These are phyloP conservation scores for Squalus acanthias DNA, from an alignment of 2,797 vertebrate species.

Conservation along the genomic window DNA sequence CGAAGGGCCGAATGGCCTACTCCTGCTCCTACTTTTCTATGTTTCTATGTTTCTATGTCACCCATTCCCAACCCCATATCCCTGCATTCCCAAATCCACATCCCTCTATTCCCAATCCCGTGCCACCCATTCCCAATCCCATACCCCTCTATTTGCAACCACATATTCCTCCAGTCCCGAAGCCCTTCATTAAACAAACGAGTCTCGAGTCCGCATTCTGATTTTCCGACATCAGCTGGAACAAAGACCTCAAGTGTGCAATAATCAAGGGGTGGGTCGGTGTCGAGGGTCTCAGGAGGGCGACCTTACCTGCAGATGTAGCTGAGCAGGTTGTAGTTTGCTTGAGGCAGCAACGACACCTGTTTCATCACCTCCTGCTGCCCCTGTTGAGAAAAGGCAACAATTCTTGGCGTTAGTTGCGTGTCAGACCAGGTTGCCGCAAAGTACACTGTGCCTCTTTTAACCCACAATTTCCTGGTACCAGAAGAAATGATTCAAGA, in stretches of 20 bases:
- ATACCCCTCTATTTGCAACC: not conserved
- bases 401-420: not conserved
- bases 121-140: not conserved
- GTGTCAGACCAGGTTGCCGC: not conserved
- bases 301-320: conserved; percentile 80
- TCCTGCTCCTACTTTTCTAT: too few species aligned
- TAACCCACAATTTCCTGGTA: not conserved
- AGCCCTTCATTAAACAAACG: not conserved
- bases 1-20: too few species aligned
- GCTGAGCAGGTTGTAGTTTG: conserved; percentile 88
- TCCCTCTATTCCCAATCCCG: not conserved
- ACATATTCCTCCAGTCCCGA: not conserved
- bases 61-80: not conserved
- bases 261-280: not conserved
- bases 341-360: conserved; percentile 72
- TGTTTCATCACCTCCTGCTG: conserved; percentile 73
- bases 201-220: not conserved
- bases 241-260: not conserved
- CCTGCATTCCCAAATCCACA: not conserved
- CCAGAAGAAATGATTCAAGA: not conserved
- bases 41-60: too few species aligned
- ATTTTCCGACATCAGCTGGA: not conserved
- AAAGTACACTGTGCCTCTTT: not conserved
- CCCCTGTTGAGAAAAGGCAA: conserved; percentile 59
- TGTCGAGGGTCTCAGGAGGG: not conserved